Evolutionary conservation across 2,888 invertebrate genomes (phyloP), one percentile per base, ranked within the genome.

Genomic region (Drosophila mayaguana): DNA sequence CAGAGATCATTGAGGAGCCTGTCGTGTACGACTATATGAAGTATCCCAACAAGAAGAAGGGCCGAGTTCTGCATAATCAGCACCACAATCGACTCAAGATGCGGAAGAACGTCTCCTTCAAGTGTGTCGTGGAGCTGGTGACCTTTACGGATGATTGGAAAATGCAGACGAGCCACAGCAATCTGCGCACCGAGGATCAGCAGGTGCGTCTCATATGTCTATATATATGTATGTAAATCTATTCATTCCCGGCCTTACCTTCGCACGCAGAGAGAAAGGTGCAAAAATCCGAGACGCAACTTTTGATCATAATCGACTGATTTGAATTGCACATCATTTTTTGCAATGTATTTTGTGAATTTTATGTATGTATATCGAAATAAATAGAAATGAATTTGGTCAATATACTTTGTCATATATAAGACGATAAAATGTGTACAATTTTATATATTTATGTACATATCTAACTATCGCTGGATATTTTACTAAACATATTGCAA

Each of bases 1-100:
- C n/a, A n/a, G 62, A 53, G 9, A 20, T 48, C 3, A 51, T 46
- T 3, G 72, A 76, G 25, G 36, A 76, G 42, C 51, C 72, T 6
- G 55, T 72, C 12, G 63, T 73, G 7, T 86, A 86, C 36, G 84
- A 84, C 14, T 84, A 88, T 34, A 83, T 83, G 86, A 84, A 78
- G 14, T 84, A 84, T 46, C 36, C 65, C n/a, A 85, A 54, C 4
- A 64, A 71, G 28, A 75, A 78, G 57, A 78, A 80, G 22, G 54
- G 16, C 25, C 68, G 63, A n/a, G 18, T 28, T 5, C 40, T 34
- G 22, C 28, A 63, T 3, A 36, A 16, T 11, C 51, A 53, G 9
- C 18, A 50, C 5, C 50, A 50, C 32, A 50, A 50, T 50, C 50
- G 50, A 14, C 18, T 25, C 1, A 63, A 64, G 45, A 4, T 2